phyloP scores from a whole-genome alignment of 1,140 invertebrate species.

The Drosophila teissieri region DNA sequence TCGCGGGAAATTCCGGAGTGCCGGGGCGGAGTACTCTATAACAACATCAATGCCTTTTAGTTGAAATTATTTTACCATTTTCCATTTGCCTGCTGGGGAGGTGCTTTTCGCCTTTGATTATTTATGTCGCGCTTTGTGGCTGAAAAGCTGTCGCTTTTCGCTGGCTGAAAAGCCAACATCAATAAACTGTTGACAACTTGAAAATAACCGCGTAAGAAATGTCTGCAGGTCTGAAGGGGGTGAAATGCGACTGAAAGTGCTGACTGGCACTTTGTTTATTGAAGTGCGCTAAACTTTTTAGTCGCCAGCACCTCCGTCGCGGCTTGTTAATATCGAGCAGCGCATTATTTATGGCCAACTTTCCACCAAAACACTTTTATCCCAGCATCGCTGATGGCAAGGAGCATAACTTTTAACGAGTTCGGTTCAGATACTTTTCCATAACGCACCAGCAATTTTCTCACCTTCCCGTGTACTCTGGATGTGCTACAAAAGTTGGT shows the following conservation, averaged over 20 bases:
- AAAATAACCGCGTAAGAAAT: conserved; percentile 37
- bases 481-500: conserved; percentile 2
- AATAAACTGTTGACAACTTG: conserved; percentile 71
- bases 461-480: conserved; percentile 6
- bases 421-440: conserved; percentile 35
- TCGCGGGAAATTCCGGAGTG: conserved; percentile 20
- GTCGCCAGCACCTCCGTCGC: conserved; percentile 33
- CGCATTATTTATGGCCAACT: conserved; percentile 78
- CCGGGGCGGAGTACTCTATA: conserved; percentile 1
- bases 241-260: neutral
- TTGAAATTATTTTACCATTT: conserved; percentile 57
- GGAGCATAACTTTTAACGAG: conserved; percentile 72
- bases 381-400: conserved; percentile 19
- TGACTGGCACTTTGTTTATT: conserved; percentile 71
- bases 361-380: conserved; percentile 62
- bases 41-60: conserved; percentile 47
- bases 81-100: conserved; percentile 37
- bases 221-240: conserved; percentile 16
- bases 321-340: conserved; percentile 78
- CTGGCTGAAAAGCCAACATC: conserved; percentile 59
- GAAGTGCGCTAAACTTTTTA: conserved; percentile 68
- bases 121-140: conserved; percentile 42
- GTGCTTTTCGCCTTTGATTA: conserved; percentile 56
- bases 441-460: conserved; percentile 38
- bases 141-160: neutral